Percentiles rank a stretch among this genome's conserved stretches.
Conservation (phyloP, 1,140 invertebrate genomes). For the Atta colombica region DNA sequence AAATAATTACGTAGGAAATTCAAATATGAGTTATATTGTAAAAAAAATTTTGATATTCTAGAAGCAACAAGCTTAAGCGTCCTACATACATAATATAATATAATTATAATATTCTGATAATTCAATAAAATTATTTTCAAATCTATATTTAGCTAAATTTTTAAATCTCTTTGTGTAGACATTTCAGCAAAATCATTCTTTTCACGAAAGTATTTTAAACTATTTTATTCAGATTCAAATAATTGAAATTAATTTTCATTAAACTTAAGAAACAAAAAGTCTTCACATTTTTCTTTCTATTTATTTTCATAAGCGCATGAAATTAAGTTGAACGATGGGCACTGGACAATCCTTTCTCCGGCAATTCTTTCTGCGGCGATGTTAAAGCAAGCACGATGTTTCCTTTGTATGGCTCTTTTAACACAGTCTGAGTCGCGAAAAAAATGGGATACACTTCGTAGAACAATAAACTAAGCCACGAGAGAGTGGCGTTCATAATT, state of each 20-base stretch:
- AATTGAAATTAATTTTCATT: neutral
- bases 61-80: too few relatives aligned
- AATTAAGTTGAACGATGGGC: slow-evolving; percentile 8
- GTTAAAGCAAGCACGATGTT: slow-evolving; percentile 55
- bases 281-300: neutral
- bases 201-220: neutral
- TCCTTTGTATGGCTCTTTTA: slow-evolving; percentile 58
- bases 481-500: slow-evolving; percentile 50
- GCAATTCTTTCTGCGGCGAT: slow-evolving; percentile 44
- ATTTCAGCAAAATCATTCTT: too few relatives aligned
- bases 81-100: too few relatives aligned
- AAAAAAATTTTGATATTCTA: too few relatives aligned
- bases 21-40: too few relatives aligned
- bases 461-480: slow-evolving; percentile 57
- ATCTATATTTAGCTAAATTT: too few relatives aligned
- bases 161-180: too few relatives aligned
- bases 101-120: too few relatives aligned
- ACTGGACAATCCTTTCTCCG: slow-evolving; percentile 30
- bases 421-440: slow-evolving; percentile 13
- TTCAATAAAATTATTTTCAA: too few relatives aligned
- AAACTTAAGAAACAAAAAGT: neutral
- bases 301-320: slow-evolving; percentile 33
- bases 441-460: slow-evolving; percentile 57
- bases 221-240: neutral
- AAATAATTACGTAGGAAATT: too few relatives aligned